Evolutionary conservation across 2,888 invertebrate species (phyloP), one percentile per base, ranked within the genome.

Genomic region (Chrysolina oricalcia): DNA sequence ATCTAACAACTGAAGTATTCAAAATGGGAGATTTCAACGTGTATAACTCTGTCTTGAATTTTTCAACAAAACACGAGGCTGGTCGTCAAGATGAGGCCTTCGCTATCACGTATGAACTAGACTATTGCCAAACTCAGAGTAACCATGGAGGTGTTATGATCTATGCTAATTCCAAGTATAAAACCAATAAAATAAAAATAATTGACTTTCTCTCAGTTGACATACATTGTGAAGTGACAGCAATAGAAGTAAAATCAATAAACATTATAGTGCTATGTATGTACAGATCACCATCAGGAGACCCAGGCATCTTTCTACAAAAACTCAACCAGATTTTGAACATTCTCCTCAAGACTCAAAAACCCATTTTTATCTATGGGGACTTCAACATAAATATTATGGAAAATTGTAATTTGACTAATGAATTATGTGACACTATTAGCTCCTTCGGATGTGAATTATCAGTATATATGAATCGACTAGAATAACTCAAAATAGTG

Each of bases 211-310:
- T 46, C 46, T 46, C 53, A 53, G 53, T 53, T 6, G 21, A 53
- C 8, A 53, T 53, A 19, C 53, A 53, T 53, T 53, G 53, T 19
- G 53, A 9, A 53, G 19, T 53, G 53, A 53, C 19, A 53, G 21
- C 53, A 53, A 53, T 53, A 19, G 21, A 53, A 53, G 53, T 53
- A 53, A 53, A 53, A 53, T 63, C 10, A 63, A 17, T 63, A 40
- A 63, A 40, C 63, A 35, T 40, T 40, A 63, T 63, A 63, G 63
- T 63, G 27, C 63, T 63, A 63, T 63, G 63, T 63, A 63, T 63
- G 63, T 63, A 63, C 27, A 63, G 63, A 63, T 63, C 5, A 63
- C 27, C 63, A 13, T 63, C 63, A 63, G 63, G 11, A 63, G 63
- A 63, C 63, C 35, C 23, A 27, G 63, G 27, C 27, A 27, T 63